Evolutionary conservation across 2,888 invertebrate species (phyloP).

Genomic region (Uropetala carovei): DNA sequence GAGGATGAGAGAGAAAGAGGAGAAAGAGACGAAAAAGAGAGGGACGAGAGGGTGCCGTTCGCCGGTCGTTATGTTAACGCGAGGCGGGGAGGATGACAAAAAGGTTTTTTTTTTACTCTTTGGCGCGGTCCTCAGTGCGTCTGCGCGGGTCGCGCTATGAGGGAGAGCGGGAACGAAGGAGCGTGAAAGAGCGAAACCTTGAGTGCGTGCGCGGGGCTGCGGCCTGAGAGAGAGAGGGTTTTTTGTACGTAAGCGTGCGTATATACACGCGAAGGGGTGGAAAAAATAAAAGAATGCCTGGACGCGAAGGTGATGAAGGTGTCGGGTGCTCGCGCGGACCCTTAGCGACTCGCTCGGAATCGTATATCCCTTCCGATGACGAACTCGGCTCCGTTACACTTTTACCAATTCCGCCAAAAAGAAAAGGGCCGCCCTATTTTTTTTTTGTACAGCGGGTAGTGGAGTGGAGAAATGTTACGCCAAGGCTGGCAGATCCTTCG

Average conservation of each 20-base stretch:
- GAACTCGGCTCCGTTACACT: no score
- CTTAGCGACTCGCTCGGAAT: background rate
- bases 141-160: slow-evolving; percentile 27
- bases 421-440: background rate
- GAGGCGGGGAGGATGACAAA: slow-evolving; percentile 9
- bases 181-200: background rate
- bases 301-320: background rate
- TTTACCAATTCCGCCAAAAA: no score
- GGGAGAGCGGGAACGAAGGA: background rate
- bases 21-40: slow-evolving; percentile 16
- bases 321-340: background rate
- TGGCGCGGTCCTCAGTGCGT: background rate
- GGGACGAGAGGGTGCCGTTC: slow-evolving; percentile 3
- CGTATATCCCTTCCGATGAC: background rate
- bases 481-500: background rate
- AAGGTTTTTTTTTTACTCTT: background rate
- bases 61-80: background rate
- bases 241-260: background rate
- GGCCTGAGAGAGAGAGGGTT: background rate
- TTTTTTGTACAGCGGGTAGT: background rate
- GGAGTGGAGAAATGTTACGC: background rate
- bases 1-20: background rate
- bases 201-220: background rate
- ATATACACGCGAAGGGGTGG: background rate
- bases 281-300: background rate